Conservation (phyloP, 2,888 invertebrate genomes). For the Tryphoninae sp. region DNA sequence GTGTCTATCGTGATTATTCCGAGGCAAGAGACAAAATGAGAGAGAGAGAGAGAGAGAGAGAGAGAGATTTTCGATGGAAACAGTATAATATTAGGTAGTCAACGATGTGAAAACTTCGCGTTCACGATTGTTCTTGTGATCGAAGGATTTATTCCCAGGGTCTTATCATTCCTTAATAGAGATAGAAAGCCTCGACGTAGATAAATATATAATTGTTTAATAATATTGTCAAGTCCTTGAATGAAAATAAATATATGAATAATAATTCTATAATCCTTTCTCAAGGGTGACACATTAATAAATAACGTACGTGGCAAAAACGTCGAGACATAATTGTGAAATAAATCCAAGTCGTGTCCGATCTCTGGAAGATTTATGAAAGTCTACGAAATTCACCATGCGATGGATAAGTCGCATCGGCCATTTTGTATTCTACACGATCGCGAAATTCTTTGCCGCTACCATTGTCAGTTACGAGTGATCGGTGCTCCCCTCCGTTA, state of each 20-base stretch:
- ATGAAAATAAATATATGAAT: background rate
- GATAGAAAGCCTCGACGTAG: background rate
- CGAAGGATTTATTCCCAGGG: background rate
- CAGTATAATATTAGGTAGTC: background rate
- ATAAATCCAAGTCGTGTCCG: constrained; percentile 4
- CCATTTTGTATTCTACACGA: constrained; percentile 9
- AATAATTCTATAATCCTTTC: background rate
- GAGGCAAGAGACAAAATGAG: background rate
- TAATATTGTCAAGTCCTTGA: background rate
- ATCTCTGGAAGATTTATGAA: constrained; percentile 35
- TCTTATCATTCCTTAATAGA: background rate
- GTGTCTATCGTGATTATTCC: constrained; percentile 4
- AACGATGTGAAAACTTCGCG: background rate
- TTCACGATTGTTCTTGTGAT: background rate
- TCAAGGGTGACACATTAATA: background rate
- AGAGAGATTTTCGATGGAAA: background rate
- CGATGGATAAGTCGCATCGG: constrained; percentile 5
- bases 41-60: background rate
- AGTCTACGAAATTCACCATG: constrained; percentile 4
- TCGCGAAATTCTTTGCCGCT: constrained; percentile 42
- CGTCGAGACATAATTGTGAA: background rate
- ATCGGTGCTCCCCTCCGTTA: constrained; percentile 13
- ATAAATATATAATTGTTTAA: background rate
- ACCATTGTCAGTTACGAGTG: constrained; percentile 22
- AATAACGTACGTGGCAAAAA: background rate